Evolutionary conservation across 2,113 vertebrate species (phyloP).

Genomic region (Ciconia maguari): DNA sequence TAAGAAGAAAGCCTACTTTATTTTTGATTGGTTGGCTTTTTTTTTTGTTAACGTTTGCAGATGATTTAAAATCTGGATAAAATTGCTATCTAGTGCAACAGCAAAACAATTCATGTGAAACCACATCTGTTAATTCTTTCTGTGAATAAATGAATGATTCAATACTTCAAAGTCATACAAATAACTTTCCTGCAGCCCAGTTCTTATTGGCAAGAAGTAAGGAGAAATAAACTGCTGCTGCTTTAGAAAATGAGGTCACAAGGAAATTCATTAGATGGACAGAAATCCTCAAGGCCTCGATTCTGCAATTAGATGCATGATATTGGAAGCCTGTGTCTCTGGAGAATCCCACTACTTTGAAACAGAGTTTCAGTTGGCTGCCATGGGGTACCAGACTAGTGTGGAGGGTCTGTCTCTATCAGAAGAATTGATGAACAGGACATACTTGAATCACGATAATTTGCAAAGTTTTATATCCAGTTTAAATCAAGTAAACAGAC

Average conservation of each 20-base stretch:
- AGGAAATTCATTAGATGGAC: not conserved
- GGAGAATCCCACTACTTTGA: not conserved
- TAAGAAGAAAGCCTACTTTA: not conserved
- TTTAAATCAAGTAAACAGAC: not conserved
- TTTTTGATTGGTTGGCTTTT: not conserved
- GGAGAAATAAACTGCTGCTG: not conserved
- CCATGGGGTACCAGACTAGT: not conserved
- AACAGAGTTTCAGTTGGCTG: not conserved
- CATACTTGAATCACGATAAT: not conserved
- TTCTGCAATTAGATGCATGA: not conserved
- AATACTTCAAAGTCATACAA: not conserved
- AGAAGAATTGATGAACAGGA: not conserved
- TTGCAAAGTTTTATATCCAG: not conserved
- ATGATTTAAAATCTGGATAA: not conserved
- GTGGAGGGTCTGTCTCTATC: not conserved
- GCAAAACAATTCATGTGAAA: slow-evolving; percentile 11
- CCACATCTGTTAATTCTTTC: not conserved
- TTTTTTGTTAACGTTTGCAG: not conserved
- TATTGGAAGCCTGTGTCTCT: not conserved
- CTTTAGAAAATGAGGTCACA: not conserved
- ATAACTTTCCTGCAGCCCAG: not conserved
- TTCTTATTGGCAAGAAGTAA: not conserved
- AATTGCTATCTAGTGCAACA: not conserved
- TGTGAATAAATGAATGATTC: not conserved
- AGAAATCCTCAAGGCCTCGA: not conserved